A percentile compares a stretch with the other conserved stretches of the same genome.
Conservation (phyloP, 2,113 vertebrate genomes). For the Daphoenositta chrysoptera region DNA sequence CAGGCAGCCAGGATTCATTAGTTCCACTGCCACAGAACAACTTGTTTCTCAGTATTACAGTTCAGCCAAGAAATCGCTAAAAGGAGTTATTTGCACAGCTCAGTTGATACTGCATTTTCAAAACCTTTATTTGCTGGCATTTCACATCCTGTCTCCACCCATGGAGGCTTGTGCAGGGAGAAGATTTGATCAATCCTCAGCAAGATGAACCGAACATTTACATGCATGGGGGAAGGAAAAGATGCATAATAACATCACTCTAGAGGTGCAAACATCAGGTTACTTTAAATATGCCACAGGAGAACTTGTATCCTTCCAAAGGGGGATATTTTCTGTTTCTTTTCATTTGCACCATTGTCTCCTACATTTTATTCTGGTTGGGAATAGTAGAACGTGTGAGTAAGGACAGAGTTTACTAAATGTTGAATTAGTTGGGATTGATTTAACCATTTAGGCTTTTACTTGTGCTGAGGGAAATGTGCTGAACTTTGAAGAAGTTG, state of each 20-base stretch:
- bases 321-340: conserved; percentile 43
- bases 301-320: not conserved
- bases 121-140: not conserved
- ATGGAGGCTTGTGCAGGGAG: not conserved
- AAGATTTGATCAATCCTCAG: not conserved
- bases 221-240: not conserved
- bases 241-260: not conserved
- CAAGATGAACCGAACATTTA: not conserved
- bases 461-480: not conserved
- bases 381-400: conserved; percentile 44
- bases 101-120: not conserved
- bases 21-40: not conserved
- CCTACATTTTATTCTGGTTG: conserved; percentile 8
- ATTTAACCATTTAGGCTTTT: conserved; percentile 23
- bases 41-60: not conserved
- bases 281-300: not conserved
- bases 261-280: not conserved
- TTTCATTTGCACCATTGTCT: conserved; percentile 33
- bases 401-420: conserved; percentile 47
- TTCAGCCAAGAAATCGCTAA: not conserved
- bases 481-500: conserved; percentile 39
- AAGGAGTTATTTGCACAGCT: not conserved
- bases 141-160: not conserved
- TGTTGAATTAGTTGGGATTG: not conserved
- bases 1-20: conserved; percentile 21